These are phyloP conservation scores for Delia radicum DNA, from an alignment of 1,140 invertebrate species.

Conservation along the genomic window DNA sequence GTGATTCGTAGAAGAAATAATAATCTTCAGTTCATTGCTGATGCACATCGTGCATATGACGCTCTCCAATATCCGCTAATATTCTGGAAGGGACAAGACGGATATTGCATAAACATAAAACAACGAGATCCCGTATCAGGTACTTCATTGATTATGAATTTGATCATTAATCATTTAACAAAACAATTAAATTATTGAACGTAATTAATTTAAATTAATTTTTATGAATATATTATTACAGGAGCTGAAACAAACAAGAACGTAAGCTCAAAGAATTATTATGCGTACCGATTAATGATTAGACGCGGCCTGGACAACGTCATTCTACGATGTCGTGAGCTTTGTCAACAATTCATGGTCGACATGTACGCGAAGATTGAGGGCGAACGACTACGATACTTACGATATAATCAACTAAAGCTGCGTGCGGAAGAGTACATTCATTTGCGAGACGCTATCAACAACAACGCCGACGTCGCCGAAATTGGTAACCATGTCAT, in stretches of 20 bases:
- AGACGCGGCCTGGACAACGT: constrained; percentile 46
- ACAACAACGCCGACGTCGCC: background rate
- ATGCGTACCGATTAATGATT: constrained; percentile 54
- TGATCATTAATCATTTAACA: no score
- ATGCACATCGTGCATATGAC: constrained; percentile 48
- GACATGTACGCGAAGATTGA: constrained; percentile 29
- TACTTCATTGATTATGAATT: background rate
- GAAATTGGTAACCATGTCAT: constrained; percentile 15
- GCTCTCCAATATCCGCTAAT: constrained; percentile 56
- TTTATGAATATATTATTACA: background rate
- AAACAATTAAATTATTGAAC: no score
- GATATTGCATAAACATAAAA: constrained; percentile 37
- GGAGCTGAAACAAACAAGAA: constrained; percentile 44
- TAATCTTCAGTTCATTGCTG: constrained; percentile 9
- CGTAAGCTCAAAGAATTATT: constrained; percentile 51
- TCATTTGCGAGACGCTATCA: constrained; percentile 25
- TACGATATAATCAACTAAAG: constrained; percentile 25
- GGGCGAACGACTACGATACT: constrained; percentile 21
- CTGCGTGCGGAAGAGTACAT: constrained; percentile 27
- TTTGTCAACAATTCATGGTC: constrained; percentile 32
- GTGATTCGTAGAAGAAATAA: no score
- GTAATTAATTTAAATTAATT: no score
- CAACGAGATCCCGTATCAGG: constrained; percentile 15
- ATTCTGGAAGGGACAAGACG: constrained; percentile 55
- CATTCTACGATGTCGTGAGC: constrained; percentile 45